These are phyloP conservation scores for Cheirogaleus major DNA, from an alignment of 2,797 vertebrate genomes.

Conservation along the genomic window DNA sequence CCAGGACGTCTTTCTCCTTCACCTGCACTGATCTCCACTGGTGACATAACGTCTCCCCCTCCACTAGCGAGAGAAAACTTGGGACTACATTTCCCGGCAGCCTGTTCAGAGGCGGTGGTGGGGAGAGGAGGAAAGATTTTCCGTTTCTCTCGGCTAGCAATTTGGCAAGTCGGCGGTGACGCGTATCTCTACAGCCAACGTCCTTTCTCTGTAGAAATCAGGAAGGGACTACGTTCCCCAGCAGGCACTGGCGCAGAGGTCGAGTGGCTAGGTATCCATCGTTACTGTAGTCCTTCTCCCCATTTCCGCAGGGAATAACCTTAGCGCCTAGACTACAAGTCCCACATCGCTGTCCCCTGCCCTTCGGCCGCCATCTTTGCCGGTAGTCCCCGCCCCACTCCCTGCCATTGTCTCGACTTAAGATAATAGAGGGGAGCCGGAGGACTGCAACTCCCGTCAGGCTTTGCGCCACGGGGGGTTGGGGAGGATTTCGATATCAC, in stretches of 20 bases:
- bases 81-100: conserved; percentile 68
- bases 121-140: neutral
- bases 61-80: neutral
- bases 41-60: conserved; percentile 30
- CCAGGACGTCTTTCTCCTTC: neutral
- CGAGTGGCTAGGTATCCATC: neutral
- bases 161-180: neutral
- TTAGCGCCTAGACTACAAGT: conserved; percentile 57
- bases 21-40: neutral
- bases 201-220: conserved; percentile 1
- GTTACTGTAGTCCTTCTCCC: conserved; percentile 46
- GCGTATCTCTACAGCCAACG: conserved; percentile 8
- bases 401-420: conserved; percentile 71
- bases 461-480: neutral
- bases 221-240: conserved; percentile 67
- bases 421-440: neutral
- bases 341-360: neutral
- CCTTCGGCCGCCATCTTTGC: conserved; percentile 54
- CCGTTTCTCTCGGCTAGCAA: conserved; percentile 27
- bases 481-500: neutral
- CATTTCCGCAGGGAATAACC: neutral
- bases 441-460: conserved; percentile 76
- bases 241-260: conserved; percentile 21
- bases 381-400: conserved; percentile 63
- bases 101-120: neutral